Evolutionary conservation across 64 coral and sea anemone species (phyloP).

Genomic region (Dendrophyllia cribrosa): DNA sequence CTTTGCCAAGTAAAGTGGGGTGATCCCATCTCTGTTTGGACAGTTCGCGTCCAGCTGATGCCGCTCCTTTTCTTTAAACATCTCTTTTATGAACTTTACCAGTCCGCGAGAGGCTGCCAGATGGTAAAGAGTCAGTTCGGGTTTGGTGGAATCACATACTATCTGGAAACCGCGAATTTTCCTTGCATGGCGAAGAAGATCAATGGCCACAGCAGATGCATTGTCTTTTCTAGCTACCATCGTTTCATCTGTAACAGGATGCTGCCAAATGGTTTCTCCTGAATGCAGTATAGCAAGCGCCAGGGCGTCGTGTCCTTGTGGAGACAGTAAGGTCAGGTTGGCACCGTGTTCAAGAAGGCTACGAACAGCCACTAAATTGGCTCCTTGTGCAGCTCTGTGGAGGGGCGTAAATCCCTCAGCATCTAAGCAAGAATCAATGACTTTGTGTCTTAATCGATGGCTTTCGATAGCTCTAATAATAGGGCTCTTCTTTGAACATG

Average conservation of each 20-base stretch:
- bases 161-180: slow-evolving; percentile 2
- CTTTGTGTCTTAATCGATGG: slow-evolving; percentile 10
- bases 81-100: slow-evolving; percentile 4
- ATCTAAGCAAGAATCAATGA: slow-evolving; percentile 51
- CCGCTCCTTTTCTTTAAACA: background rate
- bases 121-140: slow-evolving; percentile 39
- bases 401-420: slow-evolving; percentile 55
- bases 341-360: slow-evolving; percentile 35
- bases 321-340: background rate
- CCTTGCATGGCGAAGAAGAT: slow-evolving; percentile 8
- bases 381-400: slow-evolving; percentile 76
- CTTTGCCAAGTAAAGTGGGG: slow-evolving; percentile 40
- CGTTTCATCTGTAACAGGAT: background rate
- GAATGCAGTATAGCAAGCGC: slow-evolving; percentile 37
- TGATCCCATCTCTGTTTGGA: slow-evolving; percentile 45
- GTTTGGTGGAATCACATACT: background rate
- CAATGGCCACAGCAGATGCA: background rate
- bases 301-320: slow-evolving; percentile 29
- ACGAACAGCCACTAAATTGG: slow-evolving; percentile 29
- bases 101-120: slow-evolving; percentile 42
- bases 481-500: background rate
- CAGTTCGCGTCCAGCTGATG: slow-evolving; percentile 21
- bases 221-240: background rate
- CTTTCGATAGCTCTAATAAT: background rate
- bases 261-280: background rate